These are phyloP conservation scores for Zoroaster sp. DNA, from an alignment of 53 echinoderm and acorn worm species.

Conservation along the genomic window DNA sequence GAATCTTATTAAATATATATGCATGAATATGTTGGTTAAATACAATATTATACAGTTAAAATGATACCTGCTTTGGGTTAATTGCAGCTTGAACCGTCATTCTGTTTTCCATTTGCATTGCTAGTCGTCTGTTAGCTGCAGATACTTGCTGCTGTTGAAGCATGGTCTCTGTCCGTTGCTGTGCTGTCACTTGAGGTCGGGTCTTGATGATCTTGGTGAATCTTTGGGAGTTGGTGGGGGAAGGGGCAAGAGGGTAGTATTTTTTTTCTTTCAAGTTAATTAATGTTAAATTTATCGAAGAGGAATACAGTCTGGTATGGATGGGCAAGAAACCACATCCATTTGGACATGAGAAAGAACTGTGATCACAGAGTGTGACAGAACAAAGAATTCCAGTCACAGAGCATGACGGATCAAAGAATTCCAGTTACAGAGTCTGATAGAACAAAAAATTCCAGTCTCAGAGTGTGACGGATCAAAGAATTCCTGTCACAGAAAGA, in stretches of 20 bases:
- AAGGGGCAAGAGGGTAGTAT: slow-evolving; percentile 17
- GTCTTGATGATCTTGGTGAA: slow-evolving; percentile 96
- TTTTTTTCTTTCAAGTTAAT: background rate
- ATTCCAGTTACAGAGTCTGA: too few relatives aligned
- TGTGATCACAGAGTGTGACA: background rate
- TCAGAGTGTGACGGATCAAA: background rate
- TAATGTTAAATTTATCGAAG: background rate
- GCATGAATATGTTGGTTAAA: background rate
- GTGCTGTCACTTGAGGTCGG: slow-evolving; percentile 59
- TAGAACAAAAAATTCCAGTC: background rate
- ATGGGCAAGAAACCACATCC: background rate
- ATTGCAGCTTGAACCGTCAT: slow-evolving; percentile 80
- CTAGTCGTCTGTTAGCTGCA: slow-evolving; percentile 82
- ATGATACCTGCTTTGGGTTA: background rate
- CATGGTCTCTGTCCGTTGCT: slow-evolving; percentile 69
- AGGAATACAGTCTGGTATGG: slow-evolving; percentile 18
- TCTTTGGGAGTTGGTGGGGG: slow-evolving; percentile 60
- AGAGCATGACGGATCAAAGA: background rate
- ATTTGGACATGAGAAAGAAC: background rate
- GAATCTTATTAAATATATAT: too few relatives aligned
- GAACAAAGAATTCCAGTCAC: background rate
- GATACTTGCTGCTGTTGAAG: slow-evolving; percentile 81
- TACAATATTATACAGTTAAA: background rate
- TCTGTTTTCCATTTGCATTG: slow-evolving; percentile 94
- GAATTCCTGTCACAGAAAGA: background rate